Evolutionary conservation across 1,140 invertebrate species (phyloP).

Genomic region (Brachionus calyciflorus): DNA sequence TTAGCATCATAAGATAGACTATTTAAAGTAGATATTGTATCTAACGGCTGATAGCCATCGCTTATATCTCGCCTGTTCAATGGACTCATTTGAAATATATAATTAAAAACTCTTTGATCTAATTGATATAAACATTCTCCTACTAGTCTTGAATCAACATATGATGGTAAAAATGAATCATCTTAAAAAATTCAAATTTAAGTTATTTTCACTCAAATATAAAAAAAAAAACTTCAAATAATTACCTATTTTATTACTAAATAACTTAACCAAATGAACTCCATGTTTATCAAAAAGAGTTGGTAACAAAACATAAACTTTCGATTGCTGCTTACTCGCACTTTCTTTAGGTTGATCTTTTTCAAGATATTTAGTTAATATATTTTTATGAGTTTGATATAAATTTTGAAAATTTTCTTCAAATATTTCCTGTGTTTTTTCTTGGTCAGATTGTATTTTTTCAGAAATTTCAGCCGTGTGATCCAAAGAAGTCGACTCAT

Average conservation of each 20-base stretch:
- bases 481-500: not conserved
- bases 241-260: not conserved
- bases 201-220: no score
- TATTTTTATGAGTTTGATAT: not conserved
- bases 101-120: constrained; percentile 10
- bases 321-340: not conserved
- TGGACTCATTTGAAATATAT: not conserved
- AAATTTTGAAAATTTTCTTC: not conserved
- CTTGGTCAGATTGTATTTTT: not conserved
- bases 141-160: not conserved
- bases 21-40: not conserved
- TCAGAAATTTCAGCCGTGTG: not conserved
- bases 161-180: constrained; percentile 5
- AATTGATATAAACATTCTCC: constrained; percentile 23
- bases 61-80: constrained; percentile 1
- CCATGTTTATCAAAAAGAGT: constrained; percentile 22
- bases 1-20: not conserved
- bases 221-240: no score
- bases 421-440: not conserved
- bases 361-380: not conserved
- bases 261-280: not conserved
- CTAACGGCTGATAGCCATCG: not conserved
- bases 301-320: not conserved
- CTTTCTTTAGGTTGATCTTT: not conserved
- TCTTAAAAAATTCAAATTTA: constrained; percentile 10